Evolutionary conservation across 2,888 invertebrate genomes (phyloP).

Genomic region (Hirtodrosophila alboralis): DNA sequence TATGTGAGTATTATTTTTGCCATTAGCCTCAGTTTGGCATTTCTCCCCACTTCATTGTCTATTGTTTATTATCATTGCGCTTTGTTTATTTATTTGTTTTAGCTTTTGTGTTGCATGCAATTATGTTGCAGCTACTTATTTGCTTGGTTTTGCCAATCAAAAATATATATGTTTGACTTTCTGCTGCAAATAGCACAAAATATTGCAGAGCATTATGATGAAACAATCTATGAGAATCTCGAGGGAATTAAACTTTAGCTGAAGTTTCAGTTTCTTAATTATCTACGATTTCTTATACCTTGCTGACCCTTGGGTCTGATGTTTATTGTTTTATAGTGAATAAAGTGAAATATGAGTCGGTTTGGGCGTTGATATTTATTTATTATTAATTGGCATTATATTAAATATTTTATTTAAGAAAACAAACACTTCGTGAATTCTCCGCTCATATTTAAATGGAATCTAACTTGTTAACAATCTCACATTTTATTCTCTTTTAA

Average conservation of each 20-base stretch:
- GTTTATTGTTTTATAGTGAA: no score
- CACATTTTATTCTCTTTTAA: no score
- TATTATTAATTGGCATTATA: no score
- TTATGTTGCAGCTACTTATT: slow-evolving; percentile 10
- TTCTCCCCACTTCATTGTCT: slow-evolving; percentile 15
- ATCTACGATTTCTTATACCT: not conserved
- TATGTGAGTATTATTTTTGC: slow-evolving; percentile 59
- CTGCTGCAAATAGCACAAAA: slow-evolving; percentile 11
- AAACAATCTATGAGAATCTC: not conserved
- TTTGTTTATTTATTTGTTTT: slow-evolving; percentile 47
- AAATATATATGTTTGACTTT: slow-evolving; percentile 25
- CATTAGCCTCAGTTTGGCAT: slow-evolving; percentile 35
- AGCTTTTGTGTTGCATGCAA: slow-evolving; percentile 14
- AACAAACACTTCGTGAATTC: no score
- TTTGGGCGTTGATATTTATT: no score
- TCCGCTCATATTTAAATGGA: no score
- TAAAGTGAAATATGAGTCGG: no score
- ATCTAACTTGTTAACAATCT: no score
- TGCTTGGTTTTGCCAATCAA: slow-evolving; percentile 21
- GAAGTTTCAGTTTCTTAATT: not conserved
- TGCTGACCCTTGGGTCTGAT: no score
- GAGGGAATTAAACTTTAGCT: not conserved
- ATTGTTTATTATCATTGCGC: slow-evolving; percentile 24
- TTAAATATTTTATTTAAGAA: no score
- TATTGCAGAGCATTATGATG: slow-evolving; percentile 8